Evolutionary conservation across 2,797 vertebrate genomes (phyloP).

Genomic region (Leptatherina wallacei): DNA sequence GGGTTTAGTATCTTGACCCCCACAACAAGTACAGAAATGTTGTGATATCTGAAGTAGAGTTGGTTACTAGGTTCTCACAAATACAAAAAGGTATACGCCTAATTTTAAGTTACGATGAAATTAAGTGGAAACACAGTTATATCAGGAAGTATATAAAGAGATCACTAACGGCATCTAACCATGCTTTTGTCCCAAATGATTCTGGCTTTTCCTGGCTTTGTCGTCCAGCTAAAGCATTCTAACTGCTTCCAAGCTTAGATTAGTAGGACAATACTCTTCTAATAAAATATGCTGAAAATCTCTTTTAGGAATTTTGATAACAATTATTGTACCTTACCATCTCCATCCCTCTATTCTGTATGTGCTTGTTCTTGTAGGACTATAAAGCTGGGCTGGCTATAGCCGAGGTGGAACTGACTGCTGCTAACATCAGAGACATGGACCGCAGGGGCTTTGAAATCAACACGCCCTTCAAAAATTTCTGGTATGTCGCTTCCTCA

Average conservation of each 20-base stretch:
- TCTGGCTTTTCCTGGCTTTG: background rate
- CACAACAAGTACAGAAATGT: too few relatives aligned
- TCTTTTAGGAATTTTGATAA: background rate
- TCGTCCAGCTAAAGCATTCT: background rate
- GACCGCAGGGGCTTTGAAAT: constrained; percentile 93
- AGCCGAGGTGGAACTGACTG: constrained; percentile 89
- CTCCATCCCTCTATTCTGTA: constrained; percentile 9
- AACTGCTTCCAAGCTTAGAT: background rate
- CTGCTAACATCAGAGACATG: constrained; percentile 89
- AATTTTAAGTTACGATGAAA: too few relatives aligned
- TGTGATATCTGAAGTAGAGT: too few relatives aligned
- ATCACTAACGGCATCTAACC: background rate
- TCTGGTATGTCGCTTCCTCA: constrained; percentile 86
- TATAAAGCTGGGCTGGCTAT: constrained; percentile 90
- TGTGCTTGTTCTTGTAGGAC: constrained; percentile 81
- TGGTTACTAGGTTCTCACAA: too few relatives aligned
- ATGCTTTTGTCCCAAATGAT: background rate
- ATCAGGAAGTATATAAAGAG: background rate
- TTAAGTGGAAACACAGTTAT: too few relatives aligned
- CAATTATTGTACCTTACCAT: background rate
- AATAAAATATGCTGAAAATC: background rate
- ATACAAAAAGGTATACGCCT: too few relatives aligned
- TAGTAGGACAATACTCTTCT: background rate
- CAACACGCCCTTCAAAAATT: constrained; percentile 95
- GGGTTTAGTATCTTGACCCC: too few relatives aligned